phyloP scores from a whole-genome alignment of 2,888 invertebrate genomes.

The Drosophila borborema region DNA sequence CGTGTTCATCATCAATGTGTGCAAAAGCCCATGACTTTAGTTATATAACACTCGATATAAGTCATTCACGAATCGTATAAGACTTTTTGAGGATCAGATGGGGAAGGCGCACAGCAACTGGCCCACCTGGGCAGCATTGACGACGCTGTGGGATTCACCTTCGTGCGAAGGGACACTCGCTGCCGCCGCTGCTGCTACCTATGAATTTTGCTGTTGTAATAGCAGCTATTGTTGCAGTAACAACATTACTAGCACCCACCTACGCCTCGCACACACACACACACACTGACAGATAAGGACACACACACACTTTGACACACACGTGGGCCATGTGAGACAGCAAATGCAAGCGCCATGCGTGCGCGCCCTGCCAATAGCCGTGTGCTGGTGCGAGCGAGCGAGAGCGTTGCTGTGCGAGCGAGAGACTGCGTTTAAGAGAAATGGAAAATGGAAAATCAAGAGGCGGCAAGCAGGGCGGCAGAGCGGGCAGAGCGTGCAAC shows the following conservation, averaged over 20 bases:
- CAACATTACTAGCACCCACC: conserved; percentile 73
- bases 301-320: conserved; percentile 31
- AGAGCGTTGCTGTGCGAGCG: conserved; percentile 46
- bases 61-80: conserved; percentile 20
- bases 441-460: conserved; percentile 62
- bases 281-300: conserved; percentile 10
- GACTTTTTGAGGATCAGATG: conserved; percentile 57
- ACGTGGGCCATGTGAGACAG: conserved; percentile 66
- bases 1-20: conserved; percentile 4
- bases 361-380: conserved; percentile 43
- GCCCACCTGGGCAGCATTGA: conserved; percentile 22
- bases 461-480: conserved; percentile 14
- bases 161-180: conserved; percentile 47
- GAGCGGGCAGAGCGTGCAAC: conserved; percentile 29
- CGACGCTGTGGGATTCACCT: conserved; percentile 35
- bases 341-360: conserved; percentile 80
- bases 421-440: conserved; percentile 54
- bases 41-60: conserved; percentile 61
- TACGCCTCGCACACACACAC: conserved; percentile 15
- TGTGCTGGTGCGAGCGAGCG: conserved; percentile 49
- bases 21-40: conserved; percentile 16
- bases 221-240: conserved; percentile 75
- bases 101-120: conserved; percentile 14
- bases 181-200: conserved; percentile 23
- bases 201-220: conserved; percentile 52